Evolutionary conservation across 2,888 invertebrate genomes (phyloP).

Genomic region (Aphodius sticticus): DNA sequence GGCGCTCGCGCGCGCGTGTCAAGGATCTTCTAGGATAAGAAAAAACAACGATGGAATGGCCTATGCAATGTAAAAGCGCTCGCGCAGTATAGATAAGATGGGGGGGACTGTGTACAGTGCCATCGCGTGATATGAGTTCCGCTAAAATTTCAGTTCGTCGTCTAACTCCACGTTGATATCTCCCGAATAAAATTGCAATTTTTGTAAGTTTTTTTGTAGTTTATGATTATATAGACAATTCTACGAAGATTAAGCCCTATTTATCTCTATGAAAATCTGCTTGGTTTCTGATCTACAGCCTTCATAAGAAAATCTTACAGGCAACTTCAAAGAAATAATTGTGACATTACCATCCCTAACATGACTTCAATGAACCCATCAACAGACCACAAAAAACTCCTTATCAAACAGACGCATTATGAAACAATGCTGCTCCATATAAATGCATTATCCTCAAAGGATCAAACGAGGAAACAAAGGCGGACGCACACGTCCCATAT

Average conservation of each 20-base stretch:
- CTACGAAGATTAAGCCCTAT: too few relatives aligned
- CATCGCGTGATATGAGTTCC: constrained; percentile 12
- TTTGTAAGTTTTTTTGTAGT: too few relatives aligned
- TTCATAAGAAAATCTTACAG: neutral
- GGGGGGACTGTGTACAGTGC: neutral
- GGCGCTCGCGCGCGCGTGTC: constrained; percentile 38
- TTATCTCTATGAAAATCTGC: too few relatives aligned
- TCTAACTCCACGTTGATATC: too few relatives aligned
- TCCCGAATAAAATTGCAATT: too few relatives aligned
- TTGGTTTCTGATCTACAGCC: too few relatives aligned
- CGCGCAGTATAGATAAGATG: constrained; percentile 31
- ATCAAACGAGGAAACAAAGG: neutral
- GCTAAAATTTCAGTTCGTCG: neutral
- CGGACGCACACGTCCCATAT: neutral
- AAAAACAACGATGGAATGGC: neutral
- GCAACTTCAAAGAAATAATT: neutral
- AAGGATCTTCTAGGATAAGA: constrained; percentile 39
- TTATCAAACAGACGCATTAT: neutral
- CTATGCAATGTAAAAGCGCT: neutral
- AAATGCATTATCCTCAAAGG: neutral
- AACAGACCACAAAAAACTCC: constrained; percentile 6
- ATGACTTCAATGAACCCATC: constrained; percentile 13
- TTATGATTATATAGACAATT: too few relatives aligned
- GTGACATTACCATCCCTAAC: neutral
- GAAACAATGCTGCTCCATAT: neutral